A percentile compares a stretch with the other conserved stretches of the same genome.
Conservation (phyloP, 2,113 vertebrate genomes). For the Engraulis encrasicolus region DNA sequence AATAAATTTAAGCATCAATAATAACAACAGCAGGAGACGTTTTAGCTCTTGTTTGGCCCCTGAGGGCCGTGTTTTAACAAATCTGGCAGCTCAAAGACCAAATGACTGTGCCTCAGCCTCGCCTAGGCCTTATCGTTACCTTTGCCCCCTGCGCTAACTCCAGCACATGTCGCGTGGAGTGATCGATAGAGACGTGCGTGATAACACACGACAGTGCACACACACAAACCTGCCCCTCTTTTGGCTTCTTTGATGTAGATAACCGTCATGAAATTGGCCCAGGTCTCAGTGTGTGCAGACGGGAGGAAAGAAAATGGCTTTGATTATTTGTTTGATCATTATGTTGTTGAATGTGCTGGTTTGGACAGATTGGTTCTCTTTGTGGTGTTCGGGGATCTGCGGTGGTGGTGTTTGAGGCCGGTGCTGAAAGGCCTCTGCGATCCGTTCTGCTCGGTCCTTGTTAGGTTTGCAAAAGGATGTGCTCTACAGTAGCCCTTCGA, state of each 20-base stretch:
- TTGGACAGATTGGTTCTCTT: not conserved
- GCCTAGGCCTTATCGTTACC: constrained; percentile 46
- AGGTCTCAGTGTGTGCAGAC: not conserved
- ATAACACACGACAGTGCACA: constrained; percentile 15
- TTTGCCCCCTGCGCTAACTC: constrained; percentile 52
- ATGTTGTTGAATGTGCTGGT: not conserved
- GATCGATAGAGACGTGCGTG: constrained; percentile 54
- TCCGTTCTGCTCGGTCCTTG: not conserved
- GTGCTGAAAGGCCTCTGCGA: not conserved
- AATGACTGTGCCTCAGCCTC: not conserved
- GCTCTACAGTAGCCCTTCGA: not conserved
- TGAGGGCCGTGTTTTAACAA: constrained; percentile 50
- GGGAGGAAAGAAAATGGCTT: not conserved
- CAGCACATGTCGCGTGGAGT: constrained; percentile 45
- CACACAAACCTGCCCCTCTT: constrained; percentile 32
- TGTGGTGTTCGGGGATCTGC: not conserved
- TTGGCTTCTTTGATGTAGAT: not conserved
- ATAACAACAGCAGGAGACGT: not conserved
- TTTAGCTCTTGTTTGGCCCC: constrained; percentile 27
- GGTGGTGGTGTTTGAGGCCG: not conserved
- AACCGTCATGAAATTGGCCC: not conserved
- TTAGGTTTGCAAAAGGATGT: not conserved
- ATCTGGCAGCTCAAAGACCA: constrained; percentile 26
- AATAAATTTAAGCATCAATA: not conserved
- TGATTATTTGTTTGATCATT: not conserved